Base-by-base conservation (phyloP, 2,888 invertebrate species). In the Rotaria magnacalcarata region DNA sequence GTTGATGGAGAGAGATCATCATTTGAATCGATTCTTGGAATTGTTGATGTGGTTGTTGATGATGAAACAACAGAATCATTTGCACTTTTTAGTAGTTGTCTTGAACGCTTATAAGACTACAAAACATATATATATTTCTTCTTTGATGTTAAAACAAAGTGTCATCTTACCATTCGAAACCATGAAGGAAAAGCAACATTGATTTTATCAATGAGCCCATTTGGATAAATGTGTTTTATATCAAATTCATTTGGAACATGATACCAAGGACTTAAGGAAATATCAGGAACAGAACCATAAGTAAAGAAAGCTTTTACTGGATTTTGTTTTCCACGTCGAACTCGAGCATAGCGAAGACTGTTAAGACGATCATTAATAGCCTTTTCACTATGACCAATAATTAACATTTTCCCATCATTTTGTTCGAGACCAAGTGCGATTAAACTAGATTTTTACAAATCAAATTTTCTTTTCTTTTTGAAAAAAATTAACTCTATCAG, bases 351-450 rank as follows among this genome's bases (percentile, higher is more conserved):
- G 24, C 80, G 80, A 47, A 80, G 47, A n/a, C 47, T 80, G n/a
- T 80, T 80, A 43, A 80, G 21, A n/a, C 80, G 80, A 47, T 80
- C 80, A 47, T 47, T 47, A 11, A 80, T 80, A 47, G 3, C 34
- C 16, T 80, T 80, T 47, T 80, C 47, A 11, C 47, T n/a, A 80
- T 47, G 80, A 41, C 80, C 80, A 47, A 80, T 47, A n/a, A 80
- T n/a, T 14, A 80, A 47, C 11, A 43, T 11, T 47, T 47, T 43
- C n/a, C 14, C 43, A 80, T 80, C 80, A 24, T 47, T 43, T 80
- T 80, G 80, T 80, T 80, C 80, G 14, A 80, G 43, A 80, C 80
- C 80, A 80, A 80, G 80, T 80, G 80, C 80, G n/a, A 80, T 80
- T 47, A 80, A 80, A 47, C 80, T 80, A 80, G 34, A 80, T 47